A percentile compares a stretch with the other conserved stretches of the same genome.
Evolutionary conservation across 2,888 invertebrate species (phyloP).

Genomic region (Callyntrura sp.): DNA sequence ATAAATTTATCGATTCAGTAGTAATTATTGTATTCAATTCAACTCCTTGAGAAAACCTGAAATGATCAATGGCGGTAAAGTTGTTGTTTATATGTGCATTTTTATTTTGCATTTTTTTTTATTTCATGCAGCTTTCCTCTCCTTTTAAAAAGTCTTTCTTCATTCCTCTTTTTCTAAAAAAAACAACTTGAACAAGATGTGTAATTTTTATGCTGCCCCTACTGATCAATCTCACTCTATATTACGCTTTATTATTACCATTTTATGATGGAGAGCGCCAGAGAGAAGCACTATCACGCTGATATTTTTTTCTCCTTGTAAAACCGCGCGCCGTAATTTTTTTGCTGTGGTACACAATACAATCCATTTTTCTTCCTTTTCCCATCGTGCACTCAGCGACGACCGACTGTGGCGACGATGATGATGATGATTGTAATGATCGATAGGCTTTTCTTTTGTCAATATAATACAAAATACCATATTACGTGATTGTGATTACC

Average conservation of each 20-base stretch:
- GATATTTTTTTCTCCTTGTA: conserved; percentile 29
- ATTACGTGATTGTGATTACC: conserved; percentile 19
- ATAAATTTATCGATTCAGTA: neutral
- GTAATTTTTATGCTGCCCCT: neutral
- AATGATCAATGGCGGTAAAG: conserved; percentile 29
- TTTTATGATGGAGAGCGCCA: conserved; percentile 21
- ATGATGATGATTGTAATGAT: conserved; percentile 14
- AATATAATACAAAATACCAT: neutral
- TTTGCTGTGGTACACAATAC: neutral
- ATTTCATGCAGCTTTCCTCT: neutral
- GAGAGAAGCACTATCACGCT: conserved; percentile 6
- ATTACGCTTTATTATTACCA: neutral
- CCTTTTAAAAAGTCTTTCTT: conserved; percentile 20
- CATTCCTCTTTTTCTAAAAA: neutral
- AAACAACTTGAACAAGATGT: conserved; percentile 46
- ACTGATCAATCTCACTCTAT: conserved; percentile 8
- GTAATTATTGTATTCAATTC: neutral
- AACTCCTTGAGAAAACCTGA: conserved; percentile 12
- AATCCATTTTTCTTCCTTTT: conserved; percentile 8
- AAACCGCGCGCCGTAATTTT: neutral
- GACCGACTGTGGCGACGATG: neutral
- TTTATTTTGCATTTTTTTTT: conserved; percentile 28
- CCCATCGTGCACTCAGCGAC: neutral
- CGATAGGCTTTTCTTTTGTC: conserved; percentile 21
- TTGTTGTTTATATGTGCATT: neutral